Percentiles rank a stretch among this genome's conserved stretches.
Evolutionary conservation across 2,888 invertebrate species (phyloP).

Genomic region (Leptinotarsa juncta): DNA sequence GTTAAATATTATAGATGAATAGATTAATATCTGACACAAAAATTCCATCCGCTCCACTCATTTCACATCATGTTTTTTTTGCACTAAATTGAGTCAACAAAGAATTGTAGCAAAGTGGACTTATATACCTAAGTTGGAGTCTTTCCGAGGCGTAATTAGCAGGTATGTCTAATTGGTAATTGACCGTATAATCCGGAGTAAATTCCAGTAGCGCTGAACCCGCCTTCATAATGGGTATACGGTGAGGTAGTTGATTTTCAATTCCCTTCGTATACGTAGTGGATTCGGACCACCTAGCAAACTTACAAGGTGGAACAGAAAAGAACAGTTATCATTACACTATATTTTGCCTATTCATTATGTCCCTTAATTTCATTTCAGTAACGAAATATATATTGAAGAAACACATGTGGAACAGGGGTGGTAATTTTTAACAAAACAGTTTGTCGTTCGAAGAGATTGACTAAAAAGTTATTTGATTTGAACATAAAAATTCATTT

Average conservation of each 20-base stretch:
- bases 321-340: too few species aligned
- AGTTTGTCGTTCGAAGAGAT: too few species aligned
- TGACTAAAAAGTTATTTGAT: too few species aligned
- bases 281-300: conserved; percentile 10
- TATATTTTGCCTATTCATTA: too few species aligned
- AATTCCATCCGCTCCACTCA: background rate
- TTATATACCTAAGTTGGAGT: conserved; percentile 18
- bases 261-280: conserved; percentile 7
- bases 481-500: too few species aligned
- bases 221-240: conserved; percentile 45
- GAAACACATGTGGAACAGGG: too few species aligned
- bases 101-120: conserved; percentile 20
- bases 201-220: conserved; percentile 55
- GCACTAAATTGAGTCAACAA: background rate
- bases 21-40: background rate
- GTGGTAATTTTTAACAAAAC: too few species aligned
- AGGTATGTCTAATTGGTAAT: conserved; percentile 60
- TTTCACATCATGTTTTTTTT: conserved; percentile 5
- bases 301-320: background rate
- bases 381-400: too few species aligned
- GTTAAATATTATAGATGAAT: too few species aligned
- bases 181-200: conserved; percentile 56
- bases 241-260: conserved; percentile 14
- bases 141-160: conserved; percentile 50
- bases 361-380: too few species aligned